Conservation (phyloP, 2,797 vertebrate genomes). For the Glossophaga mutica region DNA sequence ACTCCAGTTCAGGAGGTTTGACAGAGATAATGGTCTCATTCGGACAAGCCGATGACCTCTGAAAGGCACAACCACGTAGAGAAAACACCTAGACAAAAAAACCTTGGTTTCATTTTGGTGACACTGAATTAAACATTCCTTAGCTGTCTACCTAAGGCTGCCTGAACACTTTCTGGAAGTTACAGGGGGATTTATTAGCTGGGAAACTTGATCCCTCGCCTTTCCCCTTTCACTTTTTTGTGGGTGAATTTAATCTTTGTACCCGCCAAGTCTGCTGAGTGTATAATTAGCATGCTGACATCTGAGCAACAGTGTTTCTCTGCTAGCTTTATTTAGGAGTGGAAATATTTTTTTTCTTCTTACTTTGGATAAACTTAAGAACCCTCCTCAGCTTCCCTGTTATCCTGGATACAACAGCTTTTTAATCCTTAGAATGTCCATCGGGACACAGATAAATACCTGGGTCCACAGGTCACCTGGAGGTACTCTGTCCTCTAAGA, state of each 20-base stretch:
- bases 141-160: conserved; percentile 11
- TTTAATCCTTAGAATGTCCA: conserved; percentile 26
- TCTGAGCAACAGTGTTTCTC: conserved; percentile 64
- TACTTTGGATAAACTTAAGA: conserved; percentile 53
- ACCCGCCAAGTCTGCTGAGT: conserved; percentile 62
- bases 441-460: not conserved
- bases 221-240: conserved; percentile 49
- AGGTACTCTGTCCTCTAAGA: not conserved
- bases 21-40: not conserved
- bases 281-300: conserved; percentile 76
- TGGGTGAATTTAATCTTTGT: conserved; percentile 68
- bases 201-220: conserved; percentile 51
- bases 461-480: not conserved
- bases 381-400: not conserved
- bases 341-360: conserved; percentile 44
- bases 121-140: not conserved
- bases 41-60: not conserved
- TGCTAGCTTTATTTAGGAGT: conserved; percentile 61
- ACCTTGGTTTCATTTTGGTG: not conserved
- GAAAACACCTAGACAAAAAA: conserved; percentile 17
- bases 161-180: not conserved
- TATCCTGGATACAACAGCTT: not conserved
- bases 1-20: not conserved
- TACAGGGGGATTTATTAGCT: conserved; percentile 5
- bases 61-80: conserved; percentile 49